Evolutionary conservation across 2,888 invertebrate species (phyloP).

Genomic region (Drosophila greeni): DNA sequence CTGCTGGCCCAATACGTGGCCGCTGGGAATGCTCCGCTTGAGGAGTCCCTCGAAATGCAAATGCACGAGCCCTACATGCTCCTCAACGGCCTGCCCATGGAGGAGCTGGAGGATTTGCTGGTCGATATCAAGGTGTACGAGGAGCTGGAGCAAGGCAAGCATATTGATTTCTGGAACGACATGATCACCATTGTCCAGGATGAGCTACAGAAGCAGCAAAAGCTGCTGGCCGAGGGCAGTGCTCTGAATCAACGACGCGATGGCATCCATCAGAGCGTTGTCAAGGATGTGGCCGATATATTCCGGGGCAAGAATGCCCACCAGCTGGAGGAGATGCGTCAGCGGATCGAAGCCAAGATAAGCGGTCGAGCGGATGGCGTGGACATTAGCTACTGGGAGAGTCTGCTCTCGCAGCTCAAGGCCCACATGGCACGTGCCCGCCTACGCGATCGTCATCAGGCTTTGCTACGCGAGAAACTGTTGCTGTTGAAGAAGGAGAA

Average conservation of each 20-base stretch:
- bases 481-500: conserved; percentile 93
- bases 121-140: conserved; percentile 97
- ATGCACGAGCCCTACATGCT: conserved; percentile 99
- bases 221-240: conserved; percentile 84
- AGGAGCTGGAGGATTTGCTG: conserved; percentile 95
- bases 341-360: conserved; percentile 92
- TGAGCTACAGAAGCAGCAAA: conserved; percentile 91
- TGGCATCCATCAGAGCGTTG: conserved; percentile 93
- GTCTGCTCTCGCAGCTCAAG: conserved; percentile 94
- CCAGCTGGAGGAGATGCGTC: conserved; percentile 90
- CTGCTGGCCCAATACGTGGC: conserved; percentile 96
- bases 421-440: conserved; percentile 96
- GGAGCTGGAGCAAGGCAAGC: conserved; percentile 92
- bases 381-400: conserved; percentile 99
- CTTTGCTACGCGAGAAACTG: conserved; percentile 91
- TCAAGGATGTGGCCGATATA: conserved; percentile 91
- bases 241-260: conserved; percentile 80
- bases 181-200: conserved; percentile 96
- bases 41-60: conserved; percentile 97
- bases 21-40: conserved; percentile 86
- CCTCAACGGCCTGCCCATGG: conserved; percentile 91
- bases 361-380: conserved; percentile 91
- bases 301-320: conserved; percentile 95
- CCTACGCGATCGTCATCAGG: conserved; percentile 94
- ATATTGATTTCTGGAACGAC: conserved; percentile 96